Evolutionary conservation across 2,888 invertebrate species (phyloP).

Genomic region (Iphiclides podalirius): DNA sequence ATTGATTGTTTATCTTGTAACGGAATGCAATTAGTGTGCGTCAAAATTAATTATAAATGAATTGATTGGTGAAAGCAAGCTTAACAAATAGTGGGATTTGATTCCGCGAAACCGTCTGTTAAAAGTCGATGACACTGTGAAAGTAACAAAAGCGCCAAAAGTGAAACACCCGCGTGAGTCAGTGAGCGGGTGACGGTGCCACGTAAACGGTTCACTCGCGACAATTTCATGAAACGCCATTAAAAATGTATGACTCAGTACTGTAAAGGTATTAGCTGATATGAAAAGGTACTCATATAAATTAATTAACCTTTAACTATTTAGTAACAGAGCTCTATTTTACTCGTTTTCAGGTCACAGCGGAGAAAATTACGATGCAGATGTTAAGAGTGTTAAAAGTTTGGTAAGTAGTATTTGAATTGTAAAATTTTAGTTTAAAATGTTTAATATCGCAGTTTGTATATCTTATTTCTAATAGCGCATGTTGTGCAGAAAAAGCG

Average conservation of each 20-base stretch:
- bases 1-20: neutral
- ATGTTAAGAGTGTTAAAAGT: constrained; percentile 38
- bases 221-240: constrained; percentile 17
- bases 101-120: too few species aligned
- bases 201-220: constrained; percentile 30
- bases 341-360: constrained; percentile 13
- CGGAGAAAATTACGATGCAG: constrained; percentile 36
- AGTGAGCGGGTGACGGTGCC: constrained; percentile 50
- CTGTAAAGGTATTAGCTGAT: neutral
- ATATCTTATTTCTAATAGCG: neutral
- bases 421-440: constrained; percentile 12
- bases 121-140: constrained; percentile 42
- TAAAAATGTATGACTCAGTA: constrained; percentile 33
- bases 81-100: too few species aligned
- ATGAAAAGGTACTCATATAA: constrained; percentile 1
- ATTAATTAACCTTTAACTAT: neutral
- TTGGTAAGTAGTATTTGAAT: constrained; percentile 38
- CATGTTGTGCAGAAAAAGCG: too few species aligned
- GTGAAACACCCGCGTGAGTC: constrained; percentile 48
- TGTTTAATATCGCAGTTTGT: too few species aligned
- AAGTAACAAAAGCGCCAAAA: constrained; percentile 41
- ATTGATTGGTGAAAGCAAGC: neutral
- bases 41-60: constrained; percentile 4
- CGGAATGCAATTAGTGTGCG: neutral
- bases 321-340: neutral